A percentile compares a stretch with the other conserved stretches of the same genome.
Conservation (phyloP, 2,797 vertebrate genomes). For the Sebastes trivittatus region DNA sequence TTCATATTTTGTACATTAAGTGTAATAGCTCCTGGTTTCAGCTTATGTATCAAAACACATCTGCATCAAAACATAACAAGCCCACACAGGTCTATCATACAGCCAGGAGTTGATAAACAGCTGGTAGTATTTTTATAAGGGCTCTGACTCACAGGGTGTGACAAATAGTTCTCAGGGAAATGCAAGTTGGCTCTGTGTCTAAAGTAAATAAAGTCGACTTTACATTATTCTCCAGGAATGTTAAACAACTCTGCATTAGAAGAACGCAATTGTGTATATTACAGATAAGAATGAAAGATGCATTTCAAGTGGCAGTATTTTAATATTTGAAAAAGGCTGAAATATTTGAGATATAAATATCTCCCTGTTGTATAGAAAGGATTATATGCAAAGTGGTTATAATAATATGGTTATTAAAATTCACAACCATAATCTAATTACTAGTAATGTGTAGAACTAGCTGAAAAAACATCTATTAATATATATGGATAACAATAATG, state of each 20-base stretch:
- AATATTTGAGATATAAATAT: not conserved
- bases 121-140: conserved; percentile 19
- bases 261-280: not conserved
- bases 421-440: not conserved
- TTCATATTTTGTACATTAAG: not conserved
- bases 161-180: conserved; percentile 16
- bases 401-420: not conserved
- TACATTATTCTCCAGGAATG: not conserved
- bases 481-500: not conserved
- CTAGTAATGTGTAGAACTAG: not conserved
- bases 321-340: not conserved
- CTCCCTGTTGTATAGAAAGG: not conserved
- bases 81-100: conserved; percentile 9
- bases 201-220: conserved; percentile 6
- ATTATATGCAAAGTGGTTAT: not conserved
- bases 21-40: not conserved
- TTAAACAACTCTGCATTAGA: not conserved
- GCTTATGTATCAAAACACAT: not conserved
- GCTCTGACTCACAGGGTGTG: conserved; percentile 37
- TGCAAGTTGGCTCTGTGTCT: not conserved
- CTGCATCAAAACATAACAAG: conserved; percentile 16
- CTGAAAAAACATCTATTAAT: not conserved
- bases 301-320: not conserved
- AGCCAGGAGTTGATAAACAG: conserved; percentile 25
- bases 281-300: not conserved